These are phyloP conservation scores for Stenopsyche tienmushanensis DNA, from an alignment of 1,140 invertebrate genomes.

Conservation along the genomic window DNA sequence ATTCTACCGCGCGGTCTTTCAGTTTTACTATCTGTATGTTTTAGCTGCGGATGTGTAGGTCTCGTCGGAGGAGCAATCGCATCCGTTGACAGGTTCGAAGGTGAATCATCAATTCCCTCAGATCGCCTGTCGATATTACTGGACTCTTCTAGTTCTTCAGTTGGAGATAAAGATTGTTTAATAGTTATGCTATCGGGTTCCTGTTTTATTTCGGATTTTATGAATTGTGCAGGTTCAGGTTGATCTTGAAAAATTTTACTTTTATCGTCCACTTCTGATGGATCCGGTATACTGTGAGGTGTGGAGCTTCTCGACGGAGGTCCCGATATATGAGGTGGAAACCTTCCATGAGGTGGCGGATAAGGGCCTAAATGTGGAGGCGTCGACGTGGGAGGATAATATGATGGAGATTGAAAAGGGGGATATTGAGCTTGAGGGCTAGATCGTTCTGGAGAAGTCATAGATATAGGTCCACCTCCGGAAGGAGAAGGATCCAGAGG, in stretches of 20 bases:
- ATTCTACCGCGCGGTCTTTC: slow-evolving; percentile 44
- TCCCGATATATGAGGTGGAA: slow-evolving; percentile 21
- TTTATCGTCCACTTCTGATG: slow-evolving; percentile 4
- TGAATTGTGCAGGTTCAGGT: slow-evolving; percentile 11
- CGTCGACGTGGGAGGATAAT: slow-evolving; percentile 33
- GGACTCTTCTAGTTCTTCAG: slow-evolving; percentile 44
- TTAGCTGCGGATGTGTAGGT: slow-evolving; percentile 38
- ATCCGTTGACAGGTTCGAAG: slow-evolving; percentile 36
- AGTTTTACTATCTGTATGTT: slow-evolving; percentile 48
- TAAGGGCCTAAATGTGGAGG: slow-evolving; percentile 30
- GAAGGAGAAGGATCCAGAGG: slow-evolving; percentile 59
- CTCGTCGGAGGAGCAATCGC: slow-evolving; percentile 25
- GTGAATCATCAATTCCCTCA: slow-evolving; percentile 45
- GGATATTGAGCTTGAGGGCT: slow-evolving; percentile 32
- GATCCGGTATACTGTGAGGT: neutral
- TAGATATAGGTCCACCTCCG: slow-evolving; percentile 53
- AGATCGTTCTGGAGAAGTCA: slow-evolving; percentile 31
- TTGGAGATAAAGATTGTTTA: slow-evolving; percentile 31
- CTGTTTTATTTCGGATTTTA: too few species aligned
- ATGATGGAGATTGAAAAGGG: slow-evolving; percentile 36
- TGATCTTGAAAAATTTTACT: slow-evolving; percentile 14
- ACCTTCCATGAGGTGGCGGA: slow-evolving; percentile 34
- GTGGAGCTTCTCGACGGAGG: slow-evolving; percentile 4
- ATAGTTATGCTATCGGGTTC: slow-evolving; percentile 15
- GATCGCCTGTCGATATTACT: slow-evolving; percentile 50